Base-by-base conservation (phyloP, 1,140 invertebrate species). In the Muscidifurax raptorellus region DNA sequence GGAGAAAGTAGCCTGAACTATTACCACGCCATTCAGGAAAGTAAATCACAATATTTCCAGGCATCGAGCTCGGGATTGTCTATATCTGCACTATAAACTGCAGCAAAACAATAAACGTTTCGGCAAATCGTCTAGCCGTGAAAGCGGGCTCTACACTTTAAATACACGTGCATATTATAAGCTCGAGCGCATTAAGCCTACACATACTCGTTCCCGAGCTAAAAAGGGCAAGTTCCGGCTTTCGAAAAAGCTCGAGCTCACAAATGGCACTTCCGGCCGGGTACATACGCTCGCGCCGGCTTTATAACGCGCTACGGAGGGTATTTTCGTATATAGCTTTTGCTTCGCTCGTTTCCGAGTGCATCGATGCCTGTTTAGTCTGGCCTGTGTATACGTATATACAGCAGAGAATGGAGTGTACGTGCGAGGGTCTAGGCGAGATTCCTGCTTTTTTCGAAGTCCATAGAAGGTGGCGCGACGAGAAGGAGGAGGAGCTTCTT, bases 211-310 rank as follows among this genome's bases (percentile, higher is more conserved):
- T 59, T 59, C 22, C 18, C 15, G 5, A 32, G 76, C 15, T 32
- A 22, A 69, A 69, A 78, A 78, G 52, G 22, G 30, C 67, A 32
- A 75, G 80, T 82, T 75, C 71, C 69, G 52, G 22, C 59, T 82
- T 59, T 82, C 40, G 71, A 27, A 67, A 75, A 75, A 82, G 71
- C 67, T 25, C 25, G 52, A 15, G 78, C 5, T 25, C n/a, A 36
- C 69, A 40, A 80, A 80, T 66, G 78, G 66, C 66, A 80, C 69
- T 80, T 80, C 78, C 78, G 78, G 78, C 6, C 78, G 36, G 36
- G 36, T 40, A 9, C n/a, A n/a, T 47, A 59, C 22, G 15, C 28
- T 69, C 36, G 59, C 10, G 15, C 40, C 36, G 40, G 47, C 64
- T 69, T 71, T 72, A 80, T 32, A 52, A 36, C 1, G 40, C 13